phyloP scores from a whole-genome alignment of 2,113 vertebrate genomes.

The Sialia sialis region DNA sequence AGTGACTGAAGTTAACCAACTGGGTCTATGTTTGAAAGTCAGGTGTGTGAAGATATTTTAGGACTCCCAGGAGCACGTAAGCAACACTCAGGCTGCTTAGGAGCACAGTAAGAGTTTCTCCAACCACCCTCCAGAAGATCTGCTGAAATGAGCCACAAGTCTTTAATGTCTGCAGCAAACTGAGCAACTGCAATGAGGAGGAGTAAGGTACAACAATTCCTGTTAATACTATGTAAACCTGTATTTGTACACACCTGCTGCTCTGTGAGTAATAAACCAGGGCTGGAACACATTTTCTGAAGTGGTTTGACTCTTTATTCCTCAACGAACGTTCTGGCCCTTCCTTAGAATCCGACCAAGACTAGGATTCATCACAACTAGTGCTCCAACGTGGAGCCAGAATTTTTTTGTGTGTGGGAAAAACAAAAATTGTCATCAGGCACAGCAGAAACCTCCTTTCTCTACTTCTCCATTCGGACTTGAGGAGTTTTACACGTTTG shows the following conservation, averaged over 20 bases:
- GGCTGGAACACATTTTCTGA: conserved; percentile 68
- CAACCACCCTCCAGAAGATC: neutral
- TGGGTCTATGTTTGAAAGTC: neutral
- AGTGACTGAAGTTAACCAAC: neutral
- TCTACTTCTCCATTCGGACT: conserved; percentile 70
- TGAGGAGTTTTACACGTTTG: conserved; percentile 76
- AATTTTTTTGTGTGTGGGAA: conserved; percentile 68
- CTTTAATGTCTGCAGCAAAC: neutral
- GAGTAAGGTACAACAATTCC: conserved; percentile 27
- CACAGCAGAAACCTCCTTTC: conserved; percentile 74
- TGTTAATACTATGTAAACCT: conserved; percentile 53
- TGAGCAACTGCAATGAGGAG: neutral
- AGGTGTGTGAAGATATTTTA: neutral
- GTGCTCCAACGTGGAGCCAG: conserved; percentile 63
- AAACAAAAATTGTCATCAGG: conserved; percentile 74
- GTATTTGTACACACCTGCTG: conserved; percentile 75
- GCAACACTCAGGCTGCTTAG: neutral
- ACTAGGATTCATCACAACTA: conserved; percentile 67
- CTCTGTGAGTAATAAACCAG: conserved; percentile 69
- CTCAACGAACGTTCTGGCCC: conserved; percentile 71
- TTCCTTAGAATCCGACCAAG: conserved; percentile 74
- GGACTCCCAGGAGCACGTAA: neutral
- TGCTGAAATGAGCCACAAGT: neutral
- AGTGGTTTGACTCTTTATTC: conserved; percentile 71
- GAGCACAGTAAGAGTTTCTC: neutral